Evolutionary conservation across 2,113 vertebrate genomes (phyloP).

Genomic region (Speoplatyrhinus poulsoni): DNA sequence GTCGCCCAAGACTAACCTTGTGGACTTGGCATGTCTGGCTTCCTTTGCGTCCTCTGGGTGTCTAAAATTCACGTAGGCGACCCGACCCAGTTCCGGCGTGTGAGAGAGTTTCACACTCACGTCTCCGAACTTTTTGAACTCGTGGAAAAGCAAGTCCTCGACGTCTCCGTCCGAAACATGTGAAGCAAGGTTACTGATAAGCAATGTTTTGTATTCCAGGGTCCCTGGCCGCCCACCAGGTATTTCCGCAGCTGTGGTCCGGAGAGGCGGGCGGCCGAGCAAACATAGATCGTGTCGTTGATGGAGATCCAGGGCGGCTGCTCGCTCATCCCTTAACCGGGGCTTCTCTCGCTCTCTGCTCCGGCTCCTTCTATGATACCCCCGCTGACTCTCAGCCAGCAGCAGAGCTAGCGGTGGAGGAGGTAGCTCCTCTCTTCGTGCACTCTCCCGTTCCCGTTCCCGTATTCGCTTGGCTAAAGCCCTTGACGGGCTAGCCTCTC

Average conservation of each 20-base stretch:
- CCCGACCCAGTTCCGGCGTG: conserved; percentile 91
- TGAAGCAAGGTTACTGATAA: conserved; percentile 93
- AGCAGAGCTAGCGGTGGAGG: conserved; percentile 74
- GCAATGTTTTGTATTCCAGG: conserved; percentile 92
- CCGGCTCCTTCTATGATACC: conserved; percentile 79
- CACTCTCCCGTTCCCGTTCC: conserved; percentile 81
- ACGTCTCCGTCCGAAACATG: conserved; percentile 92
- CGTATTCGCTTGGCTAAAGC: conserved; percentile 80
- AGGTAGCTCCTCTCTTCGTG: conserved; percentile 74
- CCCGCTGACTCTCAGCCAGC: conserved; percentile 68
- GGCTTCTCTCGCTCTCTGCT: conserved; percentile 82
- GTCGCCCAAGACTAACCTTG: conserved; percentile 87
- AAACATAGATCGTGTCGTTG: conserved; percentile 76
- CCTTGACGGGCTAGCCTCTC: conserved; percentile 84
- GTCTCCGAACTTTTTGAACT: conserved; percentile 96
- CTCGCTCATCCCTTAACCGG: conserved; percentile 74
- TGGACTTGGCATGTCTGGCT: conserved; percentile 86
- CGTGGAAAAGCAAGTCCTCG: conserved; percentile 94
- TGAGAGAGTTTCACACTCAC: conserved; percentile 95
- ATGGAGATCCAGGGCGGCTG: conserved; percentile 75
- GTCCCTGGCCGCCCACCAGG: conserved; percentile 62
- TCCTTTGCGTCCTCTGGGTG: conserved; percentile 94
- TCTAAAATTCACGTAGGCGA: conserved; percentile 95
- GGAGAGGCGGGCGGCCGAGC: conserved; percentile 65
- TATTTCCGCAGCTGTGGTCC: conserved; percentile 61